Evolutionary conservation across 2,797 vertebrate species (phyloP).

Genomic region (Gymnoscopelus microlampas): DNA sequence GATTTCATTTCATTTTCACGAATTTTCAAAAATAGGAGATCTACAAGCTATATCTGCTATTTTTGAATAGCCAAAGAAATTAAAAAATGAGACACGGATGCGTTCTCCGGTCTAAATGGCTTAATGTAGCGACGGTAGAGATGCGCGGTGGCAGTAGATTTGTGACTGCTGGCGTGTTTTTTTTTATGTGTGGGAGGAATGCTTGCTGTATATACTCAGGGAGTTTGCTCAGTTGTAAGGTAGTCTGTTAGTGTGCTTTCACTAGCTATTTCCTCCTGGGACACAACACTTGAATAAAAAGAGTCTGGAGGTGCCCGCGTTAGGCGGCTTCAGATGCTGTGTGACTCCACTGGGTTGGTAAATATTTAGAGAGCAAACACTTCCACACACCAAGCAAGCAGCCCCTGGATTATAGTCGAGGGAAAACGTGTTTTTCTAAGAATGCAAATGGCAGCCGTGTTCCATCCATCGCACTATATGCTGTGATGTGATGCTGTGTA

Average conservation of each 20-base stretch:
- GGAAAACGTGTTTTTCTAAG: conserved; percentile 71
- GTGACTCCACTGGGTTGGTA: conserved; percentile 74
- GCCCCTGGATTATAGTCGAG: conserved; percentile 72
- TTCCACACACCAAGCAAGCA: conserved; percentile 78
- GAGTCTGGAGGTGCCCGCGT: conserved; percentile 75
- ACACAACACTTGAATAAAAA: conserved; percentile 64
- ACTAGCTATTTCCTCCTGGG: conserved; percentile 71
- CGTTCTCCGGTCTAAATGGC: too few relatives aligned
- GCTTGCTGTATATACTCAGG: conserved; percentile 39
- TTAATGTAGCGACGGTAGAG: too few relatives aligned
- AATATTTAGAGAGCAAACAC: conserved; percentile 84
- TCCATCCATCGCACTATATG: conserved; percentile 45
- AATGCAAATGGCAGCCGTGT: conserved; percentile 77
- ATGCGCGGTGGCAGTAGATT: too few relatives aligned
- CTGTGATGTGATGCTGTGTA: not conserved
- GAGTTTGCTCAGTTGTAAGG: conserved; percentile 69
- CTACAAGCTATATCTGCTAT: too few relatives aligned
- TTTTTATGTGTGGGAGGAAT: too few relatives aligned
- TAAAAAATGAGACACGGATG: too few relatives aligned
- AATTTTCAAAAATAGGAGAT: too few relatives aligned
- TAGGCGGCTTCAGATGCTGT: conserved; percentile 72
- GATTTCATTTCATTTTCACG: too few relatives aligned
- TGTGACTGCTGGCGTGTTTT: too few relatives aligned
- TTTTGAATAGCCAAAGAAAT: too few relatives aligned
- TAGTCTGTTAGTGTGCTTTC: conserved; percentile 70